Evolutionary conservation across 2,113 vertebrate species (phyloP), one percentile per base, ranked within the genome.

Genomic region (Pitta sordida): DNA sequence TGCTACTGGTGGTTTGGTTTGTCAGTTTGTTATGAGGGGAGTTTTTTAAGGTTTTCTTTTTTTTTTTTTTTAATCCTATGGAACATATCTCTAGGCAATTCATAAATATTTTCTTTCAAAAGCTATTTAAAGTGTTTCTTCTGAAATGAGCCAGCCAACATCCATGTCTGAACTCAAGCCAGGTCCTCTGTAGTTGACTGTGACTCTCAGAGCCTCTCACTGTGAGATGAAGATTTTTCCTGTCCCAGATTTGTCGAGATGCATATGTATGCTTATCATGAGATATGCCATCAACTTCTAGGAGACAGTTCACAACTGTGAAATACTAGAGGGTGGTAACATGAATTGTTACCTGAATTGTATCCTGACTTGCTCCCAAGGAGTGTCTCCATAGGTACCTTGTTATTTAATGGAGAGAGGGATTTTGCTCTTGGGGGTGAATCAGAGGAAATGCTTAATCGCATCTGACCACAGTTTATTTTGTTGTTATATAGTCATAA

Each of bases 21-120:
- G 69, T 75, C 0, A 0, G 0, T 86, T 80, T 81, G 15, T 68
- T 64, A 15, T 23, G 18, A 11, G 15, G 5, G 9, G 18, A 12
- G 2, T 0, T 16, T 23, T 81, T 69, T 68, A 15, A n/a, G 22
- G 2, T 71, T 83, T 85, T 39, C 2, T 2, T 55, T 46, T 49
- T 32, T 43, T 21, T 43, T 41, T 43, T 30, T 64, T 56, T 65
- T 90, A 13, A 19, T 64, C 4, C 15, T 68, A 0, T 49, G 9
- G 46, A 60, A 21, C 10, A 1, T 52, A 64, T 39, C 26, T 60
- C 11, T 41, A 58, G 63, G 37, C 32, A 74, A 46, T 6, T 26
- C 3, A 63, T 58, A 83, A 70, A 36, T 62, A 13, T 30, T 78
- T 67, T 34, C 32, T 53, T 88, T 70, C 39, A 51, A 81, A 87